Evolutionary conservation across 2,797 vertebrate species (phyloP).

Genomic region (Pseudochromis fuscus): DNA sequence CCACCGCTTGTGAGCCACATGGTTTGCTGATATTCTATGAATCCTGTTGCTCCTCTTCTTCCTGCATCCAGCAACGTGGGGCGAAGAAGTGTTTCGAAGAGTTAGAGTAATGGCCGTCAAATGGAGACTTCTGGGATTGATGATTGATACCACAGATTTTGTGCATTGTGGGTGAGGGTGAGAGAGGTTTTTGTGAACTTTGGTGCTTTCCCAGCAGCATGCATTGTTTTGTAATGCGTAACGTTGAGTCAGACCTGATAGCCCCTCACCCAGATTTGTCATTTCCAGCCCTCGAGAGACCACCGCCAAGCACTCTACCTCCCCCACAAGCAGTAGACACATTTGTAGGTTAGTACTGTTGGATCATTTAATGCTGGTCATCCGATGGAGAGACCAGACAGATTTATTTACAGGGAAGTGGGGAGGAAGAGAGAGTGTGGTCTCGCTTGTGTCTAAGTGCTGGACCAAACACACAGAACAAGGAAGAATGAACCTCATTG

Average conservation of each 20-base stretch:
- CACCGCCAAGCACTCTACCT: conserved; percentile 4
- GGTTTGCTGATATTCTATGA: conserved; percentile 55
- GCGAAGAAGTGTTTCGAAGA: background rate
- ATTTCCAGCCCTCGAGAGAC: conserved; percentile 9
- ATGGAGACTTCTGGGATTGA: conserved; percentile 6
- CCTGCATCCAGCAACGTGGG: conserved; percentile 6
- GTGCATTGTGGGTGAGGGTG: background rate
- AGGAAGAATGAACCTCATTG: conserved; percentile 66
- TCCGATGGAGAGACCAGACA: conserved; percentile 29
- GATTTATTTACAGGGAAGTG: conserved; percentile 40
- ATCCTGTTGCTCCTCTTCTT: conserved; percentile 12
- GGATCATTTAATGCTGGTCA: conserved; percentile 16
- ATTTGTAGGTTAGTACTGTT: conserved; percentile 19
- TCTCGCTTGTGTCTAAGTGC: conserved; percentile 38
- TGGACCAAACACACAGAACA: conserved; percentile 27
- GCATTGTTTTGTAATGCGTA: conserved; percentile 52
- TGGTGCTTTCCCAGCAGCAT: conserved; percentile 35
- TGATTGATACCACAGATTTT: conserved; percentile 1
- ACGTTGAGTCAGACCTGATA: conserved; percentile 56
- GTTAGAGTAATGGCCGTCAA: background rate
- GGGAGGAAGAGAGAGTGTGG: background rate
- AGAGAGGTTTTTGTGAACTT: conserved; percentile 29
- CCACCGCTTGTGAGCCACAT: conserved; percentile 49
- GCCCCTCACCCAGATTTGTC: conserved; percentile 35
- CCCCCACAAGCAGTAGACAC: conserved; percentile 1